Base-by-base conservation (phyloP, 1,140 invertebrate genomes). In the Drosophila parvula region DNA sequence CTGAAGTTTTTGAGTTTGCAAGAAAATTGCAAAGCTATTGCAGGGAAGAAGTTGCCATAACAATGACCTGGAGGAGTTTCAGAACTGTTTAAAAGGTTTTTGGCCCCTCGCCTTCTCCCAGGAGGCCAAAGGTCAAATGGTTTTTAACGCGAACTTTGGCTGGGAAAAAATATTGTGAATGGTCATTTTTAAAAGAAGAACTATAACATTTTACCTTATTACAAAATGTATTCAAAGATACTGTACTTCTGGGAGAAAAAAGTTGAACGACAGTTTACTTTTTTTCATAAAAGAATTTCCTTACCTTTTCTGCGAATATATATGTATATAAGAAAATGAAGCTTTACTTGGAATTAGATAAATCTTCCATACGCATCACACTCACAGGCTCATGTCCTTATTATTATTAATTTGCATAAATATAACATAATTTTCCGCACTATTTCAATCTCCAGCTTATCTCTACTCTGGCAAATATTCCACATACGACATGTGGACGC, bases 11-110 rank as follows among this genome's bases (percentile, higher is more conserved):
- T 76, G 67, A 82, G 82, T 74, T 82, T 63, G 83, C 76, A 88
- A 79, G 82, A 88, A 85, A 85, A 85, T 82, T 88, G 83, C 83
- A 73, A 82, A 82, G 83, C 83, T 77, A 83, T 83, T 88, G 83
- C 70, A 77, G 51, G 71, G 48, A 77, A 73, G 67, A 86, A 77
- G 75, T 86, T 86, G 63, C 70, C 73, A 64, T 82, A 88, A 86
- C 82, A 86, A 86, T 88, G 76, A 78, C 75, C 65, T 64, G 62
- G 32, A 62, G 59, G 47, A 74, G 44, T 73, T 68, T 55, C 18
- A 8, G 50, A 65, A 61, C 68, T 64, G 50, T 74, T 67, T 71
- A 76, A 84, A 80, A 74, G 65, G 75, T 44, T 78, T 78, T 69
- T 50, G 55, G 53, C 48, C 71, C 41, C 36, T 9, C 44, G 38